Conservation (phyloP, 2,113 vertebrate species). For the Lepisosteus oculatus region DNA sequence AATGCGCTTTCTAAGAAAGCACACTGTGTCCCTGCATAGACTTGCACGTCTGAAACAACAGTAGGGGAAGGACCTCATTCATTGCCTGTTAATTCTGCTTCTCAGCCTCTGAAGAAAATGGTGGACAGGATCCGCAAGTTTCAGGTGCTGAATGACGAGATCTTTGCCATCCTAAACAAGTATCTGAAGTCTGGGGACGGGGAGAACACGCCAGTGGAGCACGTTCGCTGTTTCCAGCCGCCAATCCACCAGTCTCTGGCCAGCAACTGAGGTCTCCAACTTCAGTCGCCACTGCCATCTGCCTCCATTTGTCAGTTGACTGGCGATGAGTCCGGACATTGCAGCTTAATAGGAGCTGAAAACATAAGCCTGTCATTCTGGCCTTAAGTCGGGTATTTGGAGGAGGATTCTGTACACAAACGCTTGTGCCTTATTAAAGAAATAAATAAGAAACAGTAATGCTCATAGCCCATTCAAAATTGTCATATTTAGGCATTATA, state of each 20-base stretch:
- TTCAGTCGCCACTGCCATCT: constrained; percentile 14
- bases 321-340: background rate
- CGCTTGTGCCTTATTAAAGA: constrained; percentile 67
- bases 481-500: constrained; percentile 24
- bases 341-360: constrained; percentile 4
- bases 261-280: constrained; percentile 72
- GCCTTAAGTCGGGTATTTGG: background rate
- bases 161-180: constrained; percentile 90
- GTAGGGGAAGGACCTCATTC: too few relatives aligned
- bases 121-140: constrained; percentile 96
- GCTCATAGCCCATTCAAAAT: background rate
- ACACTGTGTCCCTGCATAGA: too few relatives aligned
- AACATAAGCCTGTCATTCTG: background rate
- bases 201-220: constrained; percentile 91
- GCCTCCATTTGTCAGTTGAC: constrained; percentile 8
- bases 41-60: too few relatives aligned
- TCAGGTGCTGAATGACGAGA: constrained; percentile 92
- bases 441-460: constrained; percentile 4
- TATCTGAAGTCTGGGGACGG: constrained; percentile 92
- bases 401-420: constrained; percentile 44
- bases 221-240: constrained; percentile 95
- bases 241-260: constrained; percentile 97
- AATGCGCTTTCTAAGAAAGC: too few relatives aligned
- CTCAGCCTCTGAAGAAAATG: constrained; percentile 96
- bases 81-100: background rate